Base-by-base conservation (phyloP, 2,797 vertebrate species). In the Sebastes minor region DNA sequence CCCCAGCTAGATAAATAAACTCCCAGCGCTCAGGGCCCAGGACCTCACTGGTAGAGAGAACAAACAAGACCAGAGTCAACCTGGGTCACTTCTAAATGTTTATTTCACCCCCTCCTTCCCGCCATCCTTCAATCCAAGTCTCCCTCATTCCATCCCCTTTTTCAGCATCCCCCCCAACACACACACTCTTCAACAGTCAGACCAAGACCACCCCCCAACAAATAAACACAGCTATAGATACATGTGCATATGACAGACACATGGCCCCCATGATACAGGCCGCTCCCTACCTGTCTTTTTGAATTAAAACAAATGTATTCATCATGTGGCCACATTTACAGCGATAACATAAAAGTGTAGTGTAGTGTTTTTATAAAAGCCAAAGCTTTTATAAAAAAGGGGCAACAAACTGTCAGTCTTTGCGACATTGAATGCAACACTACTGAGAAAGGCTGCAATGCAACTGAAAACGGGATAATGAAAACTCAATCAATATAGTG, bases 1-100 rank as follows among this genome's bases (percentile, higher is more conserved):
- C 94, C 94, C 93, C 94, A 93, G 94, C 95, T 96, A 96, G 94
- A 95, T 95, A 97, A 97, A 97, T 96, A 97, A 96, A 96, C 95
- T 94, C 91, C 85, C 92, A 91, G 92, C 89, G 94, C 94, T 91
- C 92, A 93, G 92, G 93, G 94, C 90, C 93, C 91, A n/a, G 88
- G 96, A 96, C 96, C 96, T 96, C 96, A 96, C 96, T 92, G 94
- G 96, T 95, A 93, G 96, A 96, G 95, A 96, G 96, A 95, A 96
- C 96, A 96, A 96, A 97, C 95, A 96, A 96, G 94, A 91, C 90
- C 88, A 90, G 95, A 96, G 95, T 96, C 94, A 95, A 94, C 94
- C 94, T 96, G 95, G 95, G 95, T 96, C 95, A 95, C 93, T 94
- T 95, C 92, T 93, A 95, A 96, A 96, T 96, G 95, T 96, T 96